A percentile compares a stretch with the other conserved stretches of the same genome.
Conservation (phyloP, 2,888 invertebrate genomes). For the Trissolcus japonicus region DNA sequence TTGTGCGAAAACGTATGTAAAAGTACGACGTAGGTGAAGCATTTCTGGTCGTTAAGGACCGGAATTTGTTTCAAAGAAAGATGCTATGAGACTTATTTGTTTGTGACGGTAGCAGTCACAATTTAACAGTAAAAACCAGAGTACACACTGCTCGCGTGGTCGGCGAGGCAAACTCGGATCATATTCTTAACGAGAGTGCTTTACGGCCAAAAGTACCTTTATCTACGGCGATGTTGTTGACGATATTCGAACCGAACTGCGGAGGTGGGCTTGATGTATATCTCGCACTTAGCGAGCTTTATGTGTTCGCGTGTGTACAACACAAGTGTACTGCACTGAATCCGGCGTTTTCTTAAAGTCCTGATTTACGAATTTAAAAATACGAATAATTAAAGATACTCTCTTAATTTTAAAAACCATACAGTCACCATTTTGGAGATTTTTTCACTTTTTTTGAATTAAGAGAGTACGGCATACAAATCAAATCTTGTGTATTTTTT, state of each 20-base stretch:
- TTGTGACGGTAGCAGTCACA: constrained; percentile 55
- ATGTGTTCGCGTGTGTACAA: constrained; percentile 53
- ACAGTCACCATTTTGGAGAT: no score
- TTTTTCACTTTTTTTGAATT: no score
- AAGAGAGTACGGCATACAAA: no score
- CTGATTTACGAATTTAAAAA: no score
- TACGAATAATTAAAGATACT: no score
- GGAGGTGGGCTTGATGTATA: constrained; percentile 71
- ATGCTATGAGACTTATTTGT: constrained; percentile 58
- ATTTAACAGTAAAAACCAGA: constrained; percentile 39
- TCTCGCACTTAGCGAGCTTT: constrained; percentile 72
- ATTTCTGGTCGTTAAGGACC: constrained; percentile 55
- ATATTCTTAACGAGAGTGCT: constrained; percentile 76
- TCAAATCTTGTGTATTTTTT: no score
- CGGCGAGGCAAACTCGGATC: constrained; percentile 74
- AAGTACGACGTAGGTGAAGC: constrained; percentile 52
- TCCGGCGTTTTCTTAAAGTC: no score
- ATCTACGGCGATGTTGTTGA: constrained; percentile 73
- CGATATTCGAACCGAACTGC: constrained; percentile 70
- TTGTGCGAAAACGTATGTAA: constrained; percentile 54
- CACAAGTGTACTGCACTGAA: constrained; percentile 25
- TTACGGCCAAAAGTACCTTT: constrained; percentile 72
- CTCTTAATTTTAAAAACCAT: no score
- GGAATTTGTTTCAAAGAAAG: constrained; percentile 65
- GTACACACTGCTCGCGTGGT: constrained; percentile 62